Conservation (phyloP, 30 jellyfish, hydroid and myxozoan genomes). For the Pelagia noctiluca region DNA sequence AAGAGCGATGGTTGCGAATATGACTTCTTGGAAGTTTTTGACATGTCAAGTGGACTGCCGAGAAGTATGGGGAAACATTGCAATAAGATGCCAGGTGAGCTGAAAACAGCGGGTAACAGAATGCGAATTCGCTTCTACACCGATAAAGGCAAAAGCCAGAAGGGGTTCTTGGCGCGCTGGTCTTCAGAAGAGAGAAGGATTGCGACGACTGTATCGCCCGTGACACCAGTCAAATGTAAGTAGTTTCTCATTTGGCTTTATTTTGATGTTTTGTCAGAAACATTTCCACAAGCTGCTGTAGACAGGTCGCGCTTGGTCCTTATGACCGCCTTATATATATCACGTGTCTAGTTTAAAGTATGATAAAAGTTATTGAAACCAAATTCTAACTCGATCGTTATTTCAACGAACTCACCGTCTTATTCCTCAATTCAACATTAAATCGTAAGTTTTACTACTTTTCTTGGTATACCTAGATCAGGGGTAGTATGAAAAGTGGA, state of each 20-base stretch:
- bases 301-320: too few relatives aligned
- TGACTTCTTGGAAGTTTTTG: conserved; percentile 75
- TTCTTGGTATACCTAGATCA: too few relatives aligned
- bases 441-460: too few relatives aligned
- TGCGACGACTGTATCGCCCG: conserved; percentile 19
- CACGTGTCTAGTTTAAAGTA: too few relatives aligned
- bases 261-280: too few relatives aligned
- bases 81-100: conserved; percentile 42
- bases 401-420: too few relatives aligned
- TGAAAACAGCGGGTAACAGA: conserved; percentile 34
- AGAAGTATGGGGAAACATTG: conserved; percentile 68
- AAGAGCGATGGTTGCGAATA: conserved; percentile 33
- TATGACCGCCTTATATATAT: too few relatives aligned
- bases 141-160: conserved; percentile 9
- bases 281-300: too few relatives aligned
- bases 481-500: too few relatives aligned
- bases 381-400: too few relatives aligned
- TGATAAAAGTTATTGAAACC: too few relatives aligned
- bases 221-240: conserved; percentile 48
- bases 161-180: conserved; percentile 77
- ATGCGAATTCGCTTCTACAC: conserved; percentile 58
- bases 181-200: conserved; percentile 25
- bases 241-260: background rate
- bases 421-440: too few relatives aligned
- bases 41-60: conserved; percentile 43